These are phyloP conservation scores for Tautogolabrus adspersus DNA, from an alignment of 2,113 vertebrate genomes.

Conservation along the genomic window DNA sequence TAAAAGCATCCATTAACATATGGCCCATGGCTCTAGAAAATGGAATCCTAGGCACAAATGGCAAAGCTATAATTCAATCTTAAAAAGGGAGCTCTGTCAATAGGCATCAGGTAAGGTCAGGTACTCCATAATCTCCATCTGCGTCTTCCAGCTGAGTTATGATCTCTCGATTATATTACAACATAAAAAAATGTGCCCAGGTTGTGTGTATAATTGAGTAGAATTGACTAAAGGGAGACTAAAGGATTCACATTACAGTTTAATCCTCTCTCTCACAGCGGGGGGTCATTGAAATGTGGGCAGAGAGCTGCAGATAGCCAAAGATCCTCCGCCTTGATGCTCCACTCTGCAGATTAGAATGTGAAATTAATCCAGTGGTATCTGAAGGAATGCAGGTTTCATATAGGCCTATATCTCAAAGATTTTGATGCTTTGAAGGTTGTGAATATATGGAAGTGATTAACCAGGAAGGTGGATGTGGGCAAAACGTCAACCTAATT, in stretches of 20 bases:
- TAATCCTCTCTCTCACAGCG: slow-evolving; percentile 63
- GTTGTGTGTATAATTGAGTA: slow-evolving; percentile 63
- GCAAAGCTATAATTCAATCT: slow-evolving; percentile 77
- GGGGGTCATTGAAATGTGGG: slow-evolving; percentile 57
- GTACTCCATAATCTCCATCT: slow-evolving; percentile 64
- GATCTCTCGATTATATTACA: slow-evolving; percentile 73
- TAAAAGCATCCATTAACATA: slow-evolving; percentile 71
- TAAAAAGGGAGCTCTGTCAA: slow-evolving; percentile 64
- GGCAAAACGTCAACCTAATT: background rate
- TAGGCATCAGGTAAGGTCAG: slow-evolving; percentile 75
- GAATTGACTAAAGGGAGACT: slow-evolving; percentile 62
- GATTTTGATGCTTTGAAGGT: slow-evolving; percentile 30
- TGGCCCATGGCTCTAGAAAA: slow-evolving; percentile 70
- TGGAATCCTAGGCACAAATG: slow-evolving; percentile 73
- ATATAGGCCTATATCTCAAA: slow-evolving; percentile 3
- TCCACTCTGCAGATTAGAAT: slow-evolving; percentile 54
- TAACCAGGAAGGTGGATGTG: slow-evolving; percentile 8
- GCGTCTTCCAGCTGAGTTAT: slow-evolving; percentile 72
- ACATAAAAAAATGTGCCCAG: slow-evolving; percentile 56
- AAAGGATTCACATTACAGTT: slow-evolving; percentile 62
- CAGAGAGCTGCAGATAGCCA: slow-evolving; percentile 33
- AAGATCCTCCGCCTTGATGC: slow-evolving; percentile 39
- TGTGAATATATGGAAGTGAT: slow-evolving; percentile 29
- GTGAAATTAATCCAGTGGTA: slow-evolving; percentile 47
- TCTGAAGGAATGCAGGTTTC: slow-evolving; percentile 29